Conservation (phyloP, 2,888 invertebrate genomes). For the Salpingus planirostris region DNA sequence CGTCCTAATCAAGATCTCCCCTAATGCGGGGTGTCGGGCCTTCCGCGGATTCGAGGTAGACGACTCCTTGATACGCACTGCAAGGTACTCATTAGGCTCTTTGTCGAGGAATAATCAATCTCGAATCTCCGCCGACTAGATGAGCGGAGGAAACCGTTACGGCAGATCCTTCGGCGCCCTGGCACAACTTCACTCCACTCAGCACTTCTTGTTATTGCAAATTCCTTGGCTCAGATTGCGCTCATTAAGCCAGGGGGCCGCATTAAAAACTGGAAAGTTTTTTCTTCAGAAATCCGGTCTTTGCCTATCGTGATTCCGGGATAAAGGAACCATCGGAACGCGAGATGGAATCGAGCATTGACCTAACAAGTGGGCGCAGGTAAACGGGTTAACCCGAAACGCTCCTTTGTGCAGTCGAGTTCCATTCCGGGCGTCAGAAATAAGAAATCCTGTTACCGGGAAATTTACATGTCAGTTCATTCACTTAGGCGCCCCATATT, state of each 20-base stretch:
- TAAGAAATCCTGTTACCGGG: conserved; percentile 10
- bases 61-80: too few relatives aligned
- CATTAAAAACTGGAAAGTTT: not conserved
- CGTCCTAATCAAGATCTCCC: conserved; percentile 22
- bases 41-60: too few relatives aligned
- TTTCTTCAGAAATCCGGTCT: not conserved
- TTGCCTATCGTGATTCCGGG: too few relatives aligned
- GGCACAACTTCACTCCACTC: conserved; percentile 8
- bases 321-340: too few relatives aligned
- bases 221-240: conserved; percentile 5
- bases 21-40: conserved; percentile 15
- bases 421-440: too few relatives aligned
- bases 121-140: conserved; percentile 15
- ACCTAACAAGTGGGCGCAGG: conserved; percentile 6
- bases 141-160: conserved; percentile 12
- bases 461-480: conserved; percentile 8
- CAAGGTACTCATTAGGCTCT: conserved; percentile 21
- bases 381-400: too few relatives aligned
- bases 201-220: conserved; percentile 13
- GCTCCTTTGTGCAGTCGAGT: too few relatives aligned
- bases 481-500: conserved; percentile 4
- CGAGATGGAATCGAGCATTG: conserved; percentile 8
- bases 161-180: conserved; percentile 1
- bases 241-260: conserved; percentile 3
- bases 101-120: conserved; percentile 23